phyloP scores from a whole-genome alignment of 2,797 vertebrate species.

The Choloepus didactylus region DNA sequence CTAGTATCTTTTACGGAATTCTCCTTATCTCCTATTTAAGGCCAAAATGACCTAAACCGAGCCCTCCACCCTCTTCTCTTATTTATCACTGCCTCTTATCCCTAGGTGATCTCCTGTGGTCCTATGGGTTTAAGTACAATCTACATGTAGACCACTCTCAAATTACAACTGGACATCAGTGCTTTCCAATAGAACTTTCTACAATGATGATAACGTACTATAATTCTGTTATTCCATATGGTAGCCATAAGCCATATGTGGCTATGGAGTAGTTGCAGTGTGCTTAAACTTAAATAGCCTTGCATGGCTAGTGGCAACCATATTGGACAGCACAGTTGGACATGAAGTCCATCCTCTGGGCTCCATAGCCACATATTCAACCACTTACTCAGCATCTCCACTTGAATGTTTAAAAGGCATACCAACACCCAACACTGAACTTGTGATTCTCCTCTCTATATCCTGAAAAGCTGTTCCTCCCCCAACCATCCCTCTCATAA shows the following conservation, averaged over 20 bases:
- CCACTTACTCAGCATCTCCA: background rate
- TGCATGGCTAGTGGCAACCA: background rate
- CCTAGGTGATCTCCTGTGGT: background rate
- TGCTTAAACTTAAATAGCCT: background rate
- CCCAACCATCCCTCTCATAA: background rate
- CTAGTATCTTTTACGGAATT: background rate
- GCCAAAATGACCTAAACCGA: too few species aligned
- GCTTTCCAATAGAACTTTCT: background rate
- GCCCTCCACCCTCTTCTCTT: background rate
- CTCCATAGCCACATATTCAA: too few species aligned
- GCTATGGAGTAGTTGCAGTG: background rate
- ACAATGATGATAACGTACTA: background rate
- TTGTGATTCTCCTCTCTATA: too few species aligned
- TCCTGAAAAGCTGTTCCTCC: background rate
- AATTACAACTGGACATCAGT: too few species aligned
- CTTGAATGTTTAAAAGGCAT: background rate
- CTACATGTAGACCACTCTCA: background rate
- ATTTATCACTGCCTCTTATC: background rate
- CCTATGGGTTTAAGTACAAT: background rate
- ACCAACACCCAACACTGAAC: background rate
- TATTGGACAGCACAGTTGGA: fast-evolving
- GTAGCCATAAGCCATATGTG: background rate
- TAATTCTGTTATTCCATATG: background rate
- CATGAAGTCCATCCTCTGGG: background rate
- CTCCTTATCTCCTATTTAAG: background rate